Evolutionary conservation across 2,113 vertebrate species (phyloP), one percentile per base, ranked within the genome.

Genomic region (Erpornis zantholeuca): DNA sequence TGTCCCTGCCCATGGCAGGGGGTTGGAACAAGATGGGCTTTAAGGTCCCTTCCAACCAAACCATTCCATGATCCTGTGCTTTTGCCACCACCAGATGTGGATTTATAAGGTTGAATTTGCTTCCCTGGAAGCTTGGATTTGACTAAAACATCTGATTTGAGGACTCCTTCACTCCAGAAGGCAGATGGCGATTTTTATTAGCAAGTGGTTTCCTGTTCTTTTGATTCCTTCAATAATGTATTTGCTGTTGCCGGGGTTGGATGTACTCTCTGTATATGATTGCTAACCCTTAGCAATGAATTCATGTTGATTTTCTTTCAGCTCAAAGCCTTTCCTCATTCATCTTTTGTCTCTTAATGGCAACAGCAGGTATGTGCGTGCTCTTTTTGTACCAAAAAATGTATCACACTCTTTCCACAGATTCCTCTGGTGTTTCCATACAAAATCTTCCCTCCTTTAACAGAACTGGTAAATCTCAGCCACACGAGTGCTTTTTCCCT

Each of bases 231-330:
- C 79, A 24, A 8, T 82, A 75, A 63, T 6, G 4, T 15, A 73
- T 87, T 93, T 93, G 86, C 92, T 71, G 33, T 36, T 75, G 82
- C 88, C 49, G 70, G 23, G 36, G 54, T 28, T 90, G 90, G 76
- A 77, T 64, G 25, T 71, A 59, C 71, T 63, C 68, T 78, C 20
- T 76, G 38, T 60, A 19, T 80, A 44, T 61, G 88, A 78, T 35
- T 3, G 7, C 77, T 86, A 84, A 71, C 40, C 53, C 76, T 88
- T 42, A 85, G 92, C 82, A 65, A 88, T 95, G 90, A 95, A 95
- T 83, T 92, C 47, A 21, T 52, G 88, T 92, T 84, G 88, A 95
- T 96, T 96, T 96, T 81, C 93, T 88, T 93, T 93, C 86, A 86
- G 64, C 76, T 88, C 52, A 68, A 29, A 94, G 40, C 31, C 36